Evolutionary conservation across 2,113 vertebrate species (phyloP).

Genomic region (Labrus mixtus): DNA sequence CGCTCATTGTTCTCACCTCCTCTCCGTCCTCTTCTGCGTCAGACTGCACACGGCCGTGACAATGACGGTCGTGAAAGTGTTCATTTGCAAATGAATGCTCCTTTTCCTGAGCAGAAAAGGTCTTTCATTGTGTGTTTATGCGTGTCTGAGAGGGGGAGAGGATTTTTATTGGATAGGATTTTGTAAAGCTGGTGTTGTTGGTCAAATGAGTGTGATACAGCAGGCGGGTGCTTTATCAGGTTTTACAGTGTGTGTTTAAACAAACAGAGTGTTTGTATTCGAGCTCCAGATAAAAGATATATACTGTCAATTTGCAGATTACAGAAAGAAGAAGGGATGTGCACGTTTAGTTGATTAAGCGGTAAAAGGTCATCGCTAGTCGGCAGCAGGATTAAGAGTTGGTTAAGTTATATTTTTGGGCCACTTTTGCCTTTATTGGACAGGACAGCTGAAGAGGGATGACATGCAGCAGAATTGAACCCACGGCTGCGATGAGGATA

Average conservation of each 20-base stretch:
- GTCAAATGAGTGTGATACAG: conserved; percentile 25
- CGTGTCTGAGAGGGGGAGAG: neutral
- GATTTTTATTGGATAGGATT: conserved; percentile 10
- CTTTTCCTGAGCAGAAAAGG: conserved; percentile 41
- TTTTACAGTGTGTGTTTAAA: neutral
- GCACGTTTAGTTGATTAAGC: too few relatives aligned
- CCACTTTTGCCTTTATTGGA: too few relatives aligned
- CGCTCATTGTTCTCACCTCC: conserved; percentile 66
- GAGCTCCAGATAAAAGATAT: neutral
- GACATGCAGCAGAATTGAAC: too few relatives aligned
- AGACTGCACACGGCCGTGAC: conserved; percentile 52
- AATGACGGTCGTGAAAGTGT: conserved; percentile 62
- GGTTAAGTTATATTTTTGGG: too few relatives aligned
- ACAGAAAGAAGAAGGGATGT: too few relatives aligned
- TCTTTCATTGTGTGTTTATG: conserved; percentile 24
- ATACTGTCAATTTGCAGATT: too few relatives aligned
- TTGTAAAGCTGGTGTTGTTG: conserved; percentile 28
- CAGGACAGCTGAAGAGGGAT: too few relatives aligned
- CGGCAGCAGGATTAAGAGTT: too few relatives aligned
- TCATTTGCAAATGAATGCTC: conserved; percentile 63
- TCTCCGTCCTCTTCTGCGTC: conserved; percentile 40
- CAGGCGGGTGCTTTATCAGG: conserved; percentile 8
- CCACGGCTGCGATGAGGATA: too few relatives aligned
- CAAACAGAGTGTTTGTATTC: conserved; percentile 8
- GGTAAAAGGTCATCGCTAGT: too few relatives aligned